Base-by-base conservation (phyloP, 2,888 invertebrate genomes). In the Torymus tubicola region DNA sequence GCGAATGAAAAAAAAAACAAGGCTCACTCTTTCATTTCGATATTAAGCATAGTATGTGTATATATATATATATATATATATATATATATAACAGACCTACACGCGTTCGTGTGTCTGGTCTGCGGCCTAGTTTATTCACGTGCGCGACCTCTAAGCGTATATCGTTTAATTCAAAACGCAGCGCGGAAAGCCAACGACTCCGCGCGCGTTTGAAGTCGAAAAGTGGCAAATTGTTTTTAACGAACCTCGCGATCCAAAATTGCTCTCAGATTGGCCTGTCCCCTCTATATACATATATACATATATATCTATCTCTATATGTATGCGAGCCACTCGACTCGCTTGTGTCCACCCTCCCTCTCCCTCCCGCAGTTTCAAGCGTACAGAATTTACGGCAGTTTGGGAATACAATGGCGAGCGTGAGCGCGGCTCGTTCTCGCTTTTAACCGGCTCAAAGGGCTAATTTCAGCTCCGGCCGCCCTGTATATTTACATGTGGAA, bases 251-350 rank as follows among this genome's bases (percentile, higher is more conserved):
- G 12, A 42, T 24, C 12, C 2, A 63, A 69, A 73, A 74, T 74
- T 74, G 74, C 31, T 64, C 74, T 74, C 68, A 74, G 73, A 79
- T 79, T 74, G 79, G 79, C 69, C 31, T 18, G 50, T 42, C 42
- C 42, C 5, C 10, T n/a, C 5, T 42, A 8, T 42, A 42, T 42
- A 42, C 8, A 42, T 42, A 42, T 31, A 31, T 31, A 31, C 4
- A 31, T 31, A 31, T 31, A 31, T 31, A 5, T 31, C 0, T 3
- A 5, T 31, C 0, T 10, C 3, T 18, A 24, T 50, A 18, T 65
- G 14, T 61, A 13, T 63, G 24, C 2, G 50, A 10, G 14, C 31
- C 3, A 8, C 53, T 31, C 16, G 57, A 42, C n/a, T 70, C 42
- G 50, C 12, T 12, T 61, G 61, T 72, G 42, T 42, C 42, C 42